phyloP scores from a whole-genome alignment of 2,888 invertebrate genomes.

The Kuschelorhynchus macadamiae region DNA sequence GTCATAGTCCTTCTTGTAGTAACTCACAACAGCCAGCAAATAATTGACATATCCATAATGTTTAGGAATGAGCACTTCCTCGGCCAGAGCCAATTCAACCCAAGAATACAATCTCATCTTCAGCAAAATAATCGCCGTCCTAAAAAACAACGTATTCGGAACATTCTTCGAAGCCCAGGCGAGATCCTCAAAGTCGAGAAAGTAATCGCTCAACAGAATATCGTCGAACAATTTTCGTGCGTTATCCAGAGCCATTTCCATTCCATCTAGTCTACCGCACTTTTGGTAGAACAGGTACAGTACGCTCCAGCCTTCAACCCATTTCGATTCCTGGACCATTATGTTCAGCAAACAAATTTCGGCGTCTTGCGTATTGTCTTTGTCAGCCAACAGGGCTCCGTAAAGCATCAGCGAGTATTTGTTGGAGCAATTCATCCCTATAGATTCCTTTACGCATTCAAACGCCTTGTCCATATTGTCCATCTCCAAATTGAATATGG shows the following conservation, averaged over 20 bases:
- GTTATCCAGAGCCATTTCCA: conserved; percentile 62
- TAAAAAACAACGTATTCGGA: conserved; percentile 61
- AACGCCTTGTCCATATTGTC: conserved; percentile 60
- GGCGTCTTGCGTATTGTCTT: conserved; percentile 59
- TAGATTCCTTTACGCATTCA: conserved; percentile 63
- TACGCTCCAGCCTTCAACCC: conserved; percentile 65
- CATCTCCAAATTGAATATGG: conserved; percentile 61
- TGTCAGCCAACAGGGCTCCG: conserved; percentile 60
- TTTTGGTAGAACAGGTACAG: conserved; percentile 63
- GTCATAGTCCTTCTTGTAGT: conserved; percentile 60
- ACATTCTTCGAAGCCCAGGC: conserved; percentile 61
- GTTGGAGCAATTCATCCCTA: conserved; percentile 58
- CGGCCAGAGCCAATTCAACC: conserved; percentile 62
- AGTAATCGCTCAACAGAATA: conserved; percentile 49
- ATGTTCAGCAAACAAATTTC: conserved; percentile 65
- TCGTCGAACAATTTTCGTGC: conserved; percentile 58
- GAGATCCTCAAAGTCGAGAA: conserved; percentile 58
- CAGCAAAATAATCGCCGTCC: conserved; percentile 60
- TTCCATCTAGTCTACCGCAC: conserved; percentile 60
- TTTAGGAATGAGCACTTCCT: conserved; percentile 55
- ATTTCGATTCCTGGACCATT: conserved; percentile 59
- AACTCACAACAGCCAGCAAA: conserved; percentile 62
- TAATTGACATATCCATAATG: conserved; percentile 62
- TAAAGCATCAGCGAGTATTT: conserved; percentile 62
- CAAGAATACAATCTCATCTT: conserved; percentile 62